Percentiles rank a stretch among this genome's conserved stretches.
phyloP scores from a whole-genome alignment of 2,797 vertebrate genomes.

The Dallia pectoralis region DNA sequence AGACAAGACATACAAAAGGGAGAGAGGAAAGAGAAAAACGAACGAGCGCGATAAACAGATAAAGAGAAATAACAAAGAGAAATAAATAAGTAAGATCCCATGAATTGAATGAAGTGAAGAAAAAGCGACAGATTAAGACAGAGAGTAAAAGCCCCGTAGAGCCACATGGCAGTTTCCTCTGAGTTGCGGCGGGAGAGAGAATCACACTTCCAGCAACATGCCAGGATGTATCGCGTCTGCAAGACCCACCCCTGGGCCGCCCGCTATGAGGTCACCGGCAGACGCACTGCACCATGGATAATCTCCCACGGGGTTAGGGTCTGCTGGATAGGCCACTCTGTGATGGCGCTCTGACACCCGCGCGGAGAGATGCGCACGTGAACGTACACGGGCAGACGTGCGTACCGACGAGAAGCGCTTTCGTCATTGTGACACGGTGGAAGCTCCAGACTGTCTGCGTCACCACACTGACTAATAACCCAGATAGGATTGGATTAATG shows the following conservation, averaged over 20 bases:
- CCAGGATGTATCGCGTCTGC: conserved; percentile 63
- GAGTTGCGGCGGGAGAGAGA: conserved; percentile 42
- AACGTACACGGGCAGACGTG: conserved; percentile 12
- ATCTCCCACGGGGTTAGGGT: conserved; percentile 47
- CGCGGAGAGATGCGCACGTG: conserved; percentile 40
- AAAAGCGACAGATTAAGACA: conserved; percentile 28
- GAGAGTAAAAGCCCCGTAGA: conserved; percentile 14
- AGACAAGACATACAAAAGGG: conserved; percentile 29
- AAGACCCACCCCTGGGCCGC: conserved; percentile 50
- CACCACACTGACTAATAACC: conserved; percentile 35
- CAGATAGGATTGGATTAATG: not conserved
- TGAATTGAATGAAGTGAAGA: conserved; percentile 33
- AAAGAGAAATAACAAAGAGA: conserved; percentile 33
- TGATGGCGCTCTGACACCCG: conserved; percentile 24
- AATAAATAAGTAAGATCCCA: conserved; percentile 8
- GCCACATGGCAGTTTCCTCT: conserved; percentile 7
- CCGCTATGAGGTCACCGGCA: conserved; percentile 58
- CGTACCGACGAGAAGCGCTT: not conserved
- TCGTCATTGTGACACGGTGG: not conserved
- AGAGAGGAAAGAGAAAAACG: conserved; percentile 15
- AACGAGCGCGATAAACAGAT: conserved; percentile 12
- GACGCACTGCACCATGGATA: conserved; percentile 63
- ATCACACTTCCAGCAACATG: conserved; percentile 67
- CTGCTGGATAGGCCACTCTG: conserved; percentile 50
- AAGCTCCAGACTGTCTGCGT: conserved; percentile 58